A percentile compares a stretch with the other conserved stretches of the same genome.
These are phyloP conservation scores for Mesopsocus fuscifrons DNA, from an alignment of 2,888 invertebrate genomes.

Conservation along the genomic window DNA sequence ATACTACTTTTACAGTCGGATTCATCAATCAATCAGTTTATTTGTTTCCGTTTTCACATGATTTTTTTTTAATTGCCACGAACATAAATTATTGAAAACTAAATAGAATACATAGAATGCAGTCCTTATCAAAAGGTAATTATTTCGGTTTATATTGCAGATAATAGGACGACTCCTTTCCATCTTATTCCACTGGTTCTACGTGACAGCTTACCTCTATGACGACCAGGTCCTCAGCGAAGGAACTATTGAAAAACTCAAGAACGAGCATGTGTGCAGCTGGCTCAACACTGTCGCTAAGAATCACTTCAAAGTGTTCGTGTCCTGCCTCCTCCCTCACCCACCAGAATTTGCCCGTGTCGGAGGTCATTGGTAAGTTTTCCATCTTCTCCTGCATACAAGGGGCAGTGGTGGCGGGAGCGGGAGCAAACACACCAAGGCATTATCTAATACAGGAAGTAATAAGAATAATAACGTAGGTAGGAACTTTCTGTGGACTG, in stretches of 20 bases:
- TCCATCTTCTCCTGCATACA: no score
- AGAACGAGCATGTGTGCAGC: constrained; percentile 77
- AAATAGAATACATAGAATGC: no score
- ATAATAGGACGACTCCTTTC: constrained; percentile 72
- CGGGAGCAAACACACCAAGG: no score
- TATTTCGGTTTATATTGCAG: constrained; percentile 20
- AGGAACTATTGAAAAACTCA: constrained; percentile 75
- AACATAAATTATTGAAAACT: no score
- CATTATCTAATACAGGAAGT: no score
- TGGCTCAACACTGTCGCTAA: constrained; percentile 77
- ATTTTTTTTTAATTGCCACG: no score
- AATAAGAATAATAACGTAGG: no score
- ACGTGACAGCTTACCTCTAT: constrained; percentile 90
- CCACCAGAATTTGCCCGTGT: constrained; percentile 90
- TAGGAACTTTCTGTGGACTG: no score
- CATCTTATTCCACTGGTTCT: constrained; percentile 98
- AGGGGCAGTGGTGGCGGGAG: no score
- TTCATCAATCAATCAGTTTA: no score
- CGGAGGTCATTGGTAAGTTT: constrained; percentile 74
- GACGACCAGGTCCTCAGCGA: constrained; percentile 41
- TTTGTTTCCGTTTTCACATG: no score
- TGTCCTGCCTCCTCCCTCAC: constrained; percentile 86
- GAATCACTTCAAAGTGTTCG: constrained; percentile 72
- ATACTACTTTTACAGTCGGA: no score
- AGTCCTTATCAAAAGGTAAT: constrained; percentile 2